Evolutionary conservation across 1,140 invertebrate species (phyloP).

Genomic region (Pogonognathellus flavescens): DNA sequence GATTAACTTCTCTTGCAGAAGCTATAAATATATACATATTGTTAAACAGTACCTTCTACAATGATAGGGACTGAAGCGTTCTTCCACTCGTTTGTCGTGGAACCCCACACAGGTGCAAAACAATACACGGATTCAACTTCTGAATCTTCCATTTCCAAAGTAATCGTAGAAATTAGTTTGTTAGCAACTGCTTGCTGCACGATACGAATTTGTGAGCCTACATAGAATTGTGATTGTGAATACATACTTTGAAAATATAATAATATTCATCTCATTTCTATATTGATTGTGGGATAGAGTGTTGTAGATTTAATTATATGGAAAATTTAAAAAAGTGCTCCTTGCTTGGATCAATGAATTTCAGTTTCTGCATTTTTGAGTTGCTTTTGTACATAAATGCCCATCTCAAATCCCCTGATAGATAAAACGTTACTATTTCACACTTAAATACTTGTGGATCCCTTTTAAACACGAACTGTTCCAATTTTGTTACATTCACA

Average conservation of each 20-base stretch:
- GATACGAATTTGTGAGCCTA: neutral
- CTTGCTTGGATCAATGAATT: neutral
- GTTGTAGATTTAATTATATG: no score
- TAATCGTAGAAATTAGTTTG: slow-evolving; percentile 6
- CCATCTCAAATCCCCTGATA: slow-evolving; percentile 16
- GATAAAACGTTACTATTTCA: neutral
- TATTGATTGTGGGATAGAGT: no score
- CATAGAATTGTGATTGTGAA: no score
- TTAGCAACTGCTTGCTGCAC: neutral
- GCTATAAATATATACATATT: neutral
- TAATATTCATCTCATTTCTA: no score
- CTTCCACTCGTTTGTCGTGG: slow-evolving; percentile 12
- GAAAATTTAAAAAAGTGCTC: no score
- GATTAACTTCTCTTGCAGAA: no score
- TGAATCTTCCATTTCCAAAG: neutral
- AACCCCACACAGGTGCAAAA: slow-evolving; percentile 7
- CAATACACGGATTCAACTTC: neutral
- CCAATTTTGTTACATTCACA: neutral
- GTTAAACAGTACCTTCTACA: neutral
- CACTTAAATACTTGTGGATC: slow-evolving; percentile 13
- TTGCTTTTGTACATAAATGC: neutral
- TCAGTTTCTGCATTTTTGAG: no score
- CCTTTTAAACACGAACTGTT: neutral
- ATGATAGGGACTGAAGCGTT: neutral
- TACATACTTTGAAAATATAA: no score